Evolutionary conservation across 2,797 vertebrate genomes (phyloP), one percentile per base, ranked within the genome.

Genomic region (Pangasius mekongensis): DNA sequence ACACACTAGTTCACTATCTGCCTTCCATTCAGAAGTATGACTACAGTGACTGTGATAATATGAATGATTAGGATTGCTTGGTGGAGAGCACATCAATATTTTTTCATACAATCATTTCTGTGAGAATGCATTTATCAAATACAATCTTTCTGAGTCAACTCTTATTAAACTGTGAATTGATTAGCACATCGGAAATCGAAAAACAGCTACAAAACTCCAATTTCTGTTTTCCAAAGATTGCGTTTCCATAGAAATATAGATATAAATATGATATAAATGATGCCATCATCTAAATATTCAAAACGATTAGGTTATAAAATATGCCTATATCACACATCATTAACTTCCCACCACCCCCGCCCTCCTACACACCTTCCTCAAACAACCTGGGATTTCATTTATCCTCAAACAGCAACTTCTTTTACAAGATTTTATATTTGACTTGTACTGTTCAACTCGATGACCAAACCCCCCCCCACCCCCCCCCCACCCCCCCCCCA

Each of bases 311-410:
- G 27, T 3, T 18, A 66, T 49, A 83, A 66, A 49, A 83, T 67
- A 83, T 84, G 43, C 18, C 83, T 84, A 54, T 33, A 69, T 69
- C 64, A 24, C 18, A 52, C 83, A 52, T 13, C 43, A 67, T 67
- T 67, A 67, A 67, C 43, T 66, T 9, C 27, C 2, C 18, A 36
- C 14, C 1, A 5, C 58, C 81, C 22, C 43, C 83, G 1, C 10
- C 47, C n/a, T 84, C 73, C 74, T 60, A 43, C 74, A 71, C 87
- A 49, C 49, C 43, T 84, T 56, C 36, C 56, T 7, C 60, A 49
- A 83, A 81, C 36, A 60, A 83, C 47, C 47, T 39, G 67, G 67
- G 76, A 89, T 86, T 88, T 88, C 24, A 85, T 85, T 89, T 87
- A 33, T 71, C 58, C 64, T 71, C 71, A 78, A 80, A 89, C 86